A percentile compares a stretch with the other conserved stretches of the same genome.
These are phyloP conservation scores for Pedicia rivosa DNA, from an alignment of 2,888 invertebrate species.

Conservation along the genomic window DNA sequence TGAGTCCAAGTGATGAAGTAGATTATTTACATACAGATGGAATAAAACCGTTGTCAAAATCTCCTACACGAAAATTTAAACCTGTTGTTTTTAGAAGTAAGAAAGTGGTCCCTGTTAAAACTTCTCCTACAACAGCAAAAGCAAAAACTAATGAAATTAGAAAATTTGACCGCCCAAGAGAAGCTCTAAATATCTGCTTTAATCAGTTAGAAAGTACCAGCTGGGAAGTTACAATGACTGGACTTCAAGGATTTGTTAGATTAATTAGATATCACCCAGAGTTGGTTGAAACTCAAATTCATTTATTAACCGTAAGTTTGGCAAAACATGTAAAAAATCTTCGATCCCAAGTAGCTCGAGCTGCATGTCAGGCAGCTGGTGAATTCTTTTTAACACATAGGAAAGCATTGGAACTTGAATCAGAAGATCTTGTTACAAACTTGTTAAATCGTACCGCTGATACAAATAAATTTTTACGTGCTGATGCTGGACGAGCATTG, in stretches of 20 bases:
- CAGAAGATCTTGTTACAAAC: slow-evolving; percentile 70
- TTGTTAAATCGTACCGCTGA: slow-evolving; percentile 82
- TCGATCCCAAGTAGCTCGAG: slow-evolving; percentile 81
- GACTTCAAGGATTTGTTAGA: slow-evolving; percentile 49
- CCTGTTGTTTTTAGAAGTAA: slow-evolving; percentile 24
- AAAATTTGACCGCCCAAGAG: slow-evolving; percentile 46
- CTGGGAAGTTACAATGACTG: slow-evolving; percentile 67
- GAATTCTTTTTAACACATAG: slow-evolving; percentile 57
- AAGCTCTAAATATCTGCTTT: slow-evolving; percentile 43
- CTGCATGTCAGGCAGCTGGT: slow-evolving; percentile 68
- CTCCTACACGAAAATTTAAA: slow-evolving; percentile 25
- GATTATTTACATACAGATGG: background rate
- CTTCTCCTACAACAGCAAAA: slow-evolving; percentile 8
- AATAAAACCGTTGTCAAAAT: slow-evolving; percentile 7
- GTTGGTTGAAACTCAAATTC: slow-evolving; percentile 44
- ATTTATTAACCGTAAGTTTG: slow-evolving; percentile 50
- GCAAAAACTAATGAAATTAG: slow-evolving; percentile 21
- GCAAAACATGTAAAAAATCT: slow-evolving; percentile 73
- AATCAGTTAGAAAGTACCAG: slow-evolving; percentile 52
- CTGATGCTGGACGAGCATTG: slow-evolving; percentile 65
- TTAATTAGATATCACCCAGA: slow-evolving; percentile 51
- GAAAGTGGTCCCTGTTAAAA: slow-evolving; percentile 1
- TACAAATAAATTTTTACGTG: slow-evolving; percentile 81
- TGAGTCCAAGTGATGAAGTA: too few relatives aligned
- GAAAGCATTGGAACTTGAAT: slow-evolving; percentile 48